Conservation (phyloP, 2,113 vertebrate species). For the Nerophis ophidion region DNA sequence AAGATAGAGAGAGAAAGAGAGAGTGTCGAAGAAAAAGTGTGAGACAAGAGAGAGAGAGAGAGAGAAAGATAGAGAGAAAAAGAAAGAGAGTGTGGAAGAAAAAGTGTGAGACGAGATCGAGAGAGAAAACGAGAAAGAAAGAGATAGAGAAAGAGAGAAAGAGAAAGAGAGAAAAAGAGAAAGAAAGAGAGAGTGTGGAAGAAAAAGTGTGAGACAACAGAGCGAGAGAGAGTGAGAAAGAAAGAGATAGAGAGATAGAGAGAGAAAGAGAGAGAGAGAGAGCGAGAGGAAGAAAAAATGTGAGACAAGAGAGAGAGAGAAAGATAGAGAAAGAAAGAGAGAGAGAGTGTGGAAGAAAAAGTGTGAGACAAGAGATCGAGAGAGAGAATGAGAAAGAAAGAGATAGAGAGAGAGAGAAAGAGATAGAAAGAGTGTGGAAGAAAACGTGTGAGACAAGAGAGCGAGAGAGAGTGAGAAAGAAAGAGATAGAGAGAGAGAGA, state of each 20-base stretch:
- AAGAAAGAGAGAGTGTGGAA: too few relatives aligned
- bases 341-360: too few relatives aligned
- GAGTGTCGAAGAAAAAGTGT: too few relatives aligned
- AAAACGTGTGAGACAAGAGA: too few relatives aligned
- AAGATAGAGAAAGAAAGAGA: conserved; percentile 2
- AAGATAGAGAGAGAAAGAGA: conserved; percentile 4
- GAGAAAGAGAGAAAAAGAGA: conserved; percentile 15
- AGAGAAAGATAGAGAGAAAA: conserved; percentile 13
- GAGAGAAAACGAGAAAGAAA: conserved; percentile 7
- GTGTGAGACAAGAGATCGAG: too few relatives aligned
- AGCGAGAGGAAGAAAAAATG: conserved; percentile 16
- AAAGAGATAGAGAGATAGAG: conserved; percentile 3
- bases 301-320: not conserved
- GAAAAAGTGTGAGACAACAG: not conserved
- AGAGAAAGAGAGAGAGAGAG: conserved; percentile 2
- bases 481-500: conserved; percentile 1
- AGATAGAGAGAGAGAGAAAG: conserved; percentile 2
- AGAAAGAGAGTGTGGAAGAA: too few relatives aligned
- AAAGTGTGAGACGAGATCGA: not conserved
- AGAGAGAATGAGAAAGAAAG: too few relatives aligned
- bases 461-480: not conserved
- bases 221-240: conserved; percentile 1
- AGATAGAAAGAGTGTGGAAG: conserved; percentile 14
- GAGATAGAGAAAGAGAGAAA: conserved; percentile 2
- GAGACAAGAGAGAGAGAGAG: conserved; percentile 4